phyloP scores from a whole-genome alignment of 2,113 vertebrate species.

The Nanorana parkeri region DNA sequence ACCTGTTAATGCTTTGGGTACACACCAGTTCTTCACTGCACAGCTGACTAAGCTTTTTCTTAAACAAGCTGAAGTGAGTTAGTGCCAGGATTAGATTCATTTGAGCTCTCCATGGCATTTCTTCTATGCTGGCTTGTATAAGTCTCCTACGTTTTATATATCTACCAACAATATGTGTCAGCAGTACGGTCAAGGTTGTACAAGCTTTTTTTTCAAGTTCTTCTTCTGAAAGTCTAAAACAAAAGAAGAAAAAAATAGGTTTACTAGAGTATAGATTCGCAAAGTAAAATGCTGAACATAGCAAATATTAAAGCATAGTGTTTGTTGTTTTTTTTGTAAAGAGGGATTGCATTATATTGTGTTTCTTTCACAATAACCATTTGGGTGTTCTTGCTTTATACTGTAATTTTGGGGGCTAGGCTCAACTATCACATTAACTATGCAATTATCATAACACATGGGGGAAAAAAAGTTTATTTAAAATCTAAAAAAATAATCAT shows the following conservation, averaged over 20 bases:
- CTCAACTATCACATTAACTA: too few relatives aligned
- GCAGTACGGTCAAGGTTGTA: constrained; percentile 64
- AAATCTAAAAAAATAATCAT: too few relatives aligned
- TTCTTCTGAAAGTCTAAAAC: constrained; percentile 60
- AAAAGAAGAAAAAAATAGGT: background rate
- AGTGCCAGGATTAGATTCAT: constrained; percentile 81
- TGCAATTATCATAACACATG: too few relatives aligned
- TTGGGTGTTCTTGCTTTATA: too few relatives aligned
- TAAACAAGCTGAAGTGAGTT: constrained; percentile 77
- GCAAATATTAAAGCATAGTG: background rate
- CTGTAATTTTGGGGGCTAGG: too few relatives aligned
- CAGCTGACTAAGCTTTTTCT: constrained; percentile 67
- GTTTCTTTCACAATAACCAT: too few relatives aligned
- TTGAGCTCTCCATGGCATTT: constrained; percentile 84
- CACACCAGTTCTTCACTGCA: constrained; percentile 54
- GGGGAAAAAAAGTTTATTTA: too few relatives aligned
- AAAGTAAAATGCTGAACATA: background rate
- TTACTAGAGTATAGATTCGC: background rate
- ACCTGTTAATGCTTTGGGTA: constrained; percentile 66
- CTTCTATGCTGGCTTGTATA: constrained; percentile 74
- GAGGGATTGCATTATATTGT: too few relatives aligned
- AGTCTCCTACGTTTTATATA: constrained; percentile 69
- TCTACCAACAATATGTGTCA: constrained; percentile 69
- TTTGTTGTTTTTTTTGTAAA: background rate
- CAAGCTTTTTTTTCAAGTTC: constrained; percentile 66